Base-by-base conservation (phyloP, 2,888 invertebrate genomes). In the Luperina testacea region DNA sequence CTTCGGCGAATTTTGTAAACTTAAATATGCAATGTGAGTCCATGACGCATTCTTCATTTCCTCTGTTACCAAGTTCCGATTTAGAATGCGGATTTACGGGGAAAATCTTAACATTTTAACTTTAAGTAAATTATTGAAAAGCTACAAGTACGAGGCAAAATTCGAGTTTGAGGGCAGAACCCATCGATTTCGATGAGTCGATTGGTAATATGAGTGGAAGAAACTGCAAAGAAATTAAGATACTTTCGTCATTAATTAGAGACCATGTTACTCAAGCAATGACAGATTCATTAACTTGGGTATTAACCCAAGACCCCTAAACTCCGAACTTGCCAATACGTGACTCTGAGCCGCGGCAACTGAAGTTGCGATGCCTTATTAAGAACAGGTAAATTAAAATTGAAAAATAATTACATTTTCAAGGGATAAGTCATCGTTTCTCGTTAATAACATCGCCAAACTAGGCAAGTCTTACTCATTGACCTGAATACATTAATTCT, bases 401-500 rank as follows among this genome's bases (percentile, higher is more conserved):
- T 69, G 0, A 32, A 59, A 68, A 67, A 32, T 67, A 53, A 64
- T 57, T 59, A 65, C 27, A 74, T 64, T 63, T 57, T 24, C 32
- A 70, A 51, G 53, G 38, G 24, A 69, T 73, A 84, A 85, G 82
- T 89, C 88, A 89, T 85, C 83, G 51, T 63, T 90, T 84, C 83
- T 82, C 70, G 77, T 77, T 82, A 89, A 78, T 45, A 76, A 75
- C 77, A 83, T 83, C 79, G 76, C 81, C 83, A 78, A 84, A 87
- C 85, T 83, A 87, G 84, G 84, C 76, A 82, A 83, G 70, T 69
- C 59, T 89, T 90, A 89, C 80, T 89, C 89, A 90, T 85, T 89
- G 89, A 84, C 90, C 89, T 85, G 81, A 84, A 87, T 90, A 85
- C 83, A 86, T 86, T 61, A 81, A 87, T 90, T 89, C 85, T 81